Percentiles rank a stretch among this genome's conserved stretches.
Evolutionary conservation across 2,888 invertebrate species (phyloP).

Genomic region (Piscicola geometra): DNA sequence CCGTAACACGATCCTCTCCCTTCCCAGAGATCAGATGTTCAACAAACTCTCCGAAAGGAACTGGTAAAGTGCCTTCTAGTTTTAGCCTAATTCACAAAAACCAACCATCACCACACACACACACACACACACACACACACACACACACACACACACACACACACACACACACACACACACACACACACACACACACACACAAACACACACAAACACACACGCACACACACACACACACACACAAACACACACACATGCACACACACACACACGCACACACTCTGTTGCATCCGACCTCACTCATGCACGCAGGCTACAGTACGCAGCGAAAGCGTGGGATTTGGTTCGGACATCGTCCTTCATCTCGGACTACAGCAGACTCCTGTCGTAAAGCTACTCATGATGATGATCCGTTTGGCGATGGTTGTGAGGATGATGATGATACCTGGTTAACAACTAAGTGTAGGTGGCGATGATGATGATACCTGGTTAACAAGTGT

Average conservation of each 20-base stretch:
- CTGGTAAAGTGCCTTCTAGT: background rate
- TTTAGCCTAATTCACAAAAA: background rate
- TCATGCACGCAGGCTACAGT: constrained; percentile 6
- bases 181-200: background rate
- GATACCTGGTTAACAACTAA: no score
- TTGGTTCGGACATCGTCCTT: constrained; percentile 12
- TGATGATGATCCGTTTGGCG: no score
- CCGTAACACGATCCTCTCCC: background rate
- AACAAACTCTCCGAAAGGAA: constrained; percentile 22
- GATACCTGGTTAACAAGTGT: no score
- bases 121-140: background rate
- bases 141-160: background rate
- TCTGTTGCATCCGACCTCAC: no score
- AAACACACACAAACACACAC: background rate
- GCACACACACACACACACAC: constrained; percentile 9
- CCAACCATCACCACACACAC: background rate
- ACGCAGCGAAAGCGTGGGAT: constrained; percentile 25
- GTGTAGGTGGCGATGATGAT: no score
- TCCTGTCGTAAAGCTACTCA: constrained; percentile 1
- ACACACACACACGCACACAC: no score
- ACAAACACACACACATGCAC: background rate
- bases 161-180: background rate
- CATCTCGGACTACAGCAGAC: constrained; percentile 11
- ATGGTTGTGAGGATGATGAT: no score
- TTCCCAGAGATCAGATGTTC: constrained; percentile 9